Conservation (phyloP, 1,140 invertebrate genomes). For the Brachionus sp. region DNA sequence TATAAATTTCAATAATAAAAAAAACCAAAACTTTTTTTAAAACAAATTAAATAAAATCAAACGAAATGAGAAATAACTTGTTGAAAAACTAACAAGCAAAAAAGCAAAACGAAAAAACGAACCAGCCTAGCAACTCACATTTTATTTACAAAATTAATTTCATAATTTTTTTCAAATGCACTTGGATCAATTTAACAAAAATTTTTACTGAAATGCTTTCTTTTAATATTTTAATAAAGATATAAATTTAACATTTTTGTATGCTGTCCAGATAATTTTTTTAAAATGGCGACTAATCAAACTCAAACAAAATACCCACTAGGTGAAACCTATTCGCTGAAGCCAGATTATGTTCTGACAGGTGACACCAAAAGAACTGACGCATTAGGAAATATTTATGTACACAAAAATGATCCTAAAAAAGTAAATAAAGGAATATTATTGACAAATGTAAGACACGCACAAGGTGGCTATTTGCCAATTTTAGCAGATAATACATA, state of each 20-base stretch:
- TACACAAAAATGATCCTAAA: slow-evolving; percentile 38
- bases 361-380: slow-evolving; percentile 5
- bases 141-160: slow-evolving; percentile 40
- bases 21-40: background rate
- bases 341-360: background rate
- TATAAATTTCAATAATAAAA: background rate
- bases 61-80: background rate
- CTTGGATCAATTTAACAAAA: background rate
- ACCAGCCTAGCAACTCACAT: slow-evolving; percentile 34
- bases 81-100: background rate
- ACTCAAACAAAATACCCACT: background rate
- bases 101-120: background rate
- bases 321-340: background rate
- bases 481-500: background rate
- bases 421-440: slow-evolving; percentile 17
- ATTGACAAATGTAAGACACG: background rate
- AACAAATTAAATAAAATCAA: background rate
- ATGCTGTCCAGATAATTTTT: background rate
- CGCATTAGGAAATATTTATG: background rate
- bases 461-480: slow-evolving; percentile 18
- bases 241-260: background rate
- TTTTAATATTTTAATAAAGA: background rate
- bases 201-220: background rate
- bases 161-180: background rate
- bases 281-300: background rate